phyloP scores from a whole-genome alignment of 1,140 invertebrate species.

The Temnothorax nylanderi region DNA sequence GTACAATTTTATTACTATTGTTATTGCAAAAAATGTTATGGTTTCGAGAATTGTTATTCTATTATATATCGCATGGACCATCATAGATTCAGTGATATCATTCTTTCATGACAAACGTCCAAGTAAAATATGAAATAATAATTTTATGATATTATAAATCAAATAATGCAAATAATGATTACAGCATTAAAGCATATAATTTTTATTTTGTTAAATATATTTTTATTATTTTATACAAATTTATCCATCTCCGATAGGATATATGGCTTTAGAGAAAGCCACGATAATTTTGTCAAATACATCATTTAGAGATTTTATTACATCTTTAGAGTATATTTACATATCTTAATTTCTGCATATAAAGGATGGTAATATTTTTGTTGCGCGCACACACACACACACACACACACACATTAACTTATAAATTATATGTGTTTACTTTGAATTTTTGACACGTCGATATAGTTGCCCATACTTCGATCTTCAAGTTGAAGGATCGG shows the following conservation, averaged over 20 bases:
- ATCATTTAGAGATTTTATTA: neutral
- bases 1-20: neutral
- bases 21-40: neutral
- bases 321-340: neutral
- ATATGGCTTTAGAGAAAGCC: neutral
- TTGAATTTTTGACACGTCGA: conserved; percentile 62
- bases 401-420: neutral
- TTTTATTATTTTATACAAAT: neutral
- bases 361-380: neutral
- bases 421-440: conserved; percentile 3
- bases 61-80: neutral
- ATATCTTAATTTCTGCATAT: neutral
- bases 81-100: neutral
- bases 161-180: neutral
- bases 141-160: neutral
- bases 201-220: neutral
- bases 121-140: neutral
- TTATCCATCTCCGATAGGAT: neutral
- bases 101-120: neutral
- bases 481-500: conserved; percentile 67
- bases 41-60: neutral
- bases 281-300: neutral
- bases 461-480: conserved; percentile 56
- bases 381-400: neutral
- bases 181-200: neutral